Conservation (phyloP, 2,113 vertebrate genomes). For the Zeus faber region DNA sequence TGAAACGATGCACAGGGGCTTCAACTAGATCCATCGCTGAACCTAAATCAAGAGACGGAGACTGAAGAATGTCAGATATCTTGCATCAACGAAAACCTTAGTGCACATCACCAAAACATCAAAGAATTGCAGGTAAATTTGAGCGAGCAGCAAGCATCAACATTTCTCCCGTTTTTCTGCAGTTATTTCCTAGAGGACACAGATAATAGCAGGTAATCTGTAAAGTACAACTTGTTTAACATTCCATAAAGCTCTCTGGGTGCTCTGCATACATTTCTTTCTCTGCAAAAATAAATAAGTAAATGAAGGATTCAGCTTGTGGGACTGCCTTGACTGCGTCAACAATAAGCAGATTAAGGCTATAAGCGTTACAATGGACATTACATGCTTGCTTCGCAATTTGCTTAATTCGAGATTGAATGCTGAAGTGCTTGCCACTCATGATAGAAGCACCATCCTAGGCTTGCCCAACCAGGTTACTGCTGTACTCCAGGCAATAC, state of each 20-base stretch:
- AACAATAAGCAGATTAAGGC: constrained; percentile 6
- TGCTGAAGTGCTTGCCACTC: not conserved
- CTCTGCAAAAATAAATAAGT: constrained; percentile 2
- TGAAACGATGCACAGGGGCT: constrained; percentile 10
- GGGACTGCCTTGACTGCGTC: not conserved
- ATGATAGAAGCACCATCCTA: constrained; percentile 20
- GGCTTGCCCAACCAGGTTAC: constrained; percentile 11
- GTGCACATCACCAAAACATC: not conserved
- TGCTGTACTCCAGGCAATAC: constrained; percentile 16
- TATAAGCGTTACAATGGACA: not conserved
- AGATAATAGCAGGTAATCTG: too few relatives aligned
- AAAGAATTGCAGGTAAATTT: constrained; percentile 7
- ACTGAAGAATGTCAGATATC: constrained; percentile 17
- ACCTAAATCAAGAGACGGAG: constrained; percentile 5
- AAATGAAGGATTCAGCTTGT: constrained; percentile 1
- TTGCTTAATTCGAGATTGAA: constrained; percentile 1
- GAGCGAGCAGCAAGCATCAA: not conserved
- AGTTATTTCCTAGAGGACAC: too few relatives aligned
- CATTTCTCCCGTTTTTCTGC: not conserved
- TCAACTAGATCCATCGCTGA: constrained; percentile 4
- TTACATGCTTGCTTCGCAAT: constrained; percentile 13
- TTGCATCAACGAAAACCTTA: constrained; percentile 11
- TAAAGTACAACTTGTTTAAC: too few relatives aligned
- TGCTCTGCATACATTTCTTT: constrained; percentile 19
- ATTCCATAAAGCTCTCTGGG: constrained; percentile 20